Conservation (phyloP, 2,888 invertebrate genomes). For the Omphaloscelis lunosa region DNA sequence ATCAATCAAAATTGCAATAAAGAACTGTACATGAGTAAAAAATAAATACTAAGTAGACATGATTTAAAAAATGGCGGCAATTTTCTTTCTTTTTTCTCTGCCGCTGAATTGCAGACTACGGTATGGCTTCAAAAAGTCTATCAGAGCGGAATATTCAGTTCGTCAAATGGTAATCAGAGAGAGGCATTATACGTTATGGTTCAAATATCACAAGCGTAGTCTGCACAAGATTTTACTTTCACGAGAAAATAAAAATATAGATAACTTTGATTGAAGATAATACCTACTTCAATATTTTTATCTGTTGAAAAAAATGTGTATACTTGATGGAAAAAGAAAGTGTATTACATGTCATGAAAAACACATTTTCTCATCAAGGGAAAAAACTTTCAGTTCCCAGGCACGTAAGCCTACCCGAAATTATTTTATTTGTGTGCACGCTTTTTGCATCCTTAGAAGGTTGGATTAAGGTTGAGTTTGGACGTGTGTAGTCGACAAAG, state of each 20-base stretch:
- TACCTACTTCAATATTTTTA: conserved; percentile 60
- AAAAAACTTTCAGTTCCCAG: conserved; percentile 77
- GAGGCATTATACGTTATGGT: conserved; percentile 87
- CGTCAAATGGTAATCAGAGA: conserved; percentile 89
- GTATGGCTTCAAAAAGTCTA: conserved; percentile 85
- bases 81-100: conserved; percentile 79
- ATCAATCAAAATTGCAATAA: conserved; percentile 75
- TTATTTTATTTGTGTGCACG: conserved; percentile 73
- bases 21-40: conserved; percentile 63
- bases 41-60: conserved; percentile 68
- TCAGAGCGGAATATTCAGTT: conserved; percentile 87
- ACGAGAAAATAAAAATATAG: conserved; percentile 81
- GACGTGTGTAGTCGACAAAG: conserved; percentile 66
- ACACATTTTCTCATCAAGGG: conserved; percentile 74
- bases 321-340: conserved; percentile 62
- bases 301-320: conserved; percentile 56
- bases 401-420: conserved; percentile 80
- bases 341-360: conserved; percentile 70
- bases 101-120: conserved; percentile 77
- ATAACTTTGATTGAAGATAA: conserved; percentile 72
- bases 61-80: conserved; percentile 78
- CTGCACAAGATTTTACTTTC: conserved; percentile 77
- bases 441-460: conserved; percentile 56
- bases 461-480: conserved; percentile 65
- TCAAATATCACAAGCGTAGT: conserved; percentile 87